Base-by-base conservation (phyloP, 2,113 vertebrate species). In the Bujurquina vittata region DNA sequence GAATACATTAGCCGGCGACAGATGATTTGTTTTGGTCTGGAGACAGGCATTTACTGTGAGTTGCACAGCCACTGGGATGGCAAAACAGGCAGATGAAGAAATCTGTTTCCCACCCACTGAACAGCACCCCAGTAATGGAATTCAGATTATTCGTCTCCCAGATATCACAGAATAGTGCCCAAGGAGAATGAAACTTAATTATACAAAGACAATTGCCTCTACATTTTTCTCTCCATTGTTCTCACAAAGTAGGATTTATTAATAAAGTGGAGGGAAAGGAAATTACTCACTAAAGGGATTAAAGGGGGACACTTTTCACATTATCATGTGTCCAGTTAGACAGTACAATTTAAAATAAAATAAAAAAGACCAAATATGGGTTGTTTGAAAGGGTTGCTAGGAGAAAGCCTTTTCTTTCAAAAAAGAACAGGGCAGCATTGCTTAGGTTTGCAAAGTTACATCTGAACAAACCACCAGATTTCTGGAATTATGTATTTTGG, bases 21-120 rank as follows among this genome's bases (percentile, higher is more conserved):
- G 77, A 81, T 59, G 65, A 88, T 85, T 88, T 82, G 84, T 85
- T 88, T 78, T 75, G 58, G 22, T 81, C 69, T 54, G 57, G 74
- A 86, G 80, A 84, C 23, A 7, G 49, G 23, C 26, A 12, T 55
- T 90, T 77, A 63, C 20, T 12, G 73, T 31, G 80, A 72, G 60
- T 5, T 63, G 80, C 35, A 5, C 35, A 67, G 60, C 40, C 59
- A 69, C 57, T 20, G 3, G 8, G 69, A 52, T 3, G 4, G 23
- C 43, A 37, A 15, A 60, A 55, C 7, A 37, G 75, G 31, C 56
- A 15, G 62, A 67, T 4, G 5, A 23, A 10, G 11, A 59, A 83
- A 79, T 80, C 22, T 65, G 33, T 65, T 80, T 77, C 52, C 31
- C 67, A 31, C 10, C 37, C 33, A 10, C 4, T 14, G 29, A 46